These are phyloP conservation scores for Lepetodrilus schrolli DNA, from an alignment of 2,888 invertebrate species.

Conservation along the genomic window DNA sequence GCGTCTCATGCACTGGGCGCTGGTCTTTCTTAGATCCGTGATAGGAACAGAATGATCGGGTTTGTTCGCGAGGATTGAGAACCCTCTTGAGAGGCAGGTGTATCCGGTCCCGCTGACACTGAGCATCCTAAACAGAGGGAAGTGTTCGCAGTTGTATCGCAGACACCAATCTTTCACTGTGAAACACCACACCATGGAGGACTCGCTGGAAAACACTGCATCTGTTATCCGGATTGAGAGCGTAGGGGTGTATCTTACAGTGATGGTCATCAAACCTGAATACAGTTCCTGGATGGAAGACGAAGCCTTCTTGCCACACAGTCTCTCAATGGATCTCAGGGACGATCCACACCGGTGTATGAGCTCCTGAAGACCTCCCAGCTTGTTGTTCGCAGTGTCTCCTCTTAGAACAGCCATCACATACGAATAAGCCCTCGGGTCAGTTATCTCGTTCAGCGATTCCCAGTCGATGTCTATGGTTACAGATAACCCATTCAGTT, in stretches of 20 bases:
- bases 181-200: constrained; percentile 40
- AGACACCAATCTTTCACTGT: constrained; percentile 37
- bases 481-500: constrained; percentile 26
- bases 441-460: constrained; percentile 26
- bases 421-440: background rate
- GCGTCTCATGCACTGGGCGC: background rate
- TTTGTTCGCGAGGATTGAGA: background rate
- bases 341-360: background rate
- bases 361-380: constrained; percentile 30
- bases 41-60: background rate
- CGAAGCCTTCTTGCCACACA: constrained; percentile 22
- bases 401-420: constrained; percentile 28
- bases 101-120: constrained; percentile 34
- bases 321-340: constrained; percentile 28
- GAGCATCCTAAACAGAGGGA: constrained; percentile 36
- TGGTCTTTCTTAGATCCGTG: background rate
- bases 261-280: background rate
- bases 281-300: background rate
- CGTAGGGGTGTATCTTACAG: constrained; percentile 30
- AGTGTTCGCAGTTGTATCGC: constrained; percentile 36
- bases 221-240: constrained; percentile 26
- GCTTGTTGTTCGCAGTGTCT: background rate
- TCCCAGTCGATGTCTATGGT: constrained; percentile 36
- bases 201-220: constrained; percentile 28
- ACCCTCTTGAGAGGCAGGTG: constrained; percentile 28